Conservation (phyloP, 2,113 vertebrate species). For the sheep (Ovis aries) region DNA sequence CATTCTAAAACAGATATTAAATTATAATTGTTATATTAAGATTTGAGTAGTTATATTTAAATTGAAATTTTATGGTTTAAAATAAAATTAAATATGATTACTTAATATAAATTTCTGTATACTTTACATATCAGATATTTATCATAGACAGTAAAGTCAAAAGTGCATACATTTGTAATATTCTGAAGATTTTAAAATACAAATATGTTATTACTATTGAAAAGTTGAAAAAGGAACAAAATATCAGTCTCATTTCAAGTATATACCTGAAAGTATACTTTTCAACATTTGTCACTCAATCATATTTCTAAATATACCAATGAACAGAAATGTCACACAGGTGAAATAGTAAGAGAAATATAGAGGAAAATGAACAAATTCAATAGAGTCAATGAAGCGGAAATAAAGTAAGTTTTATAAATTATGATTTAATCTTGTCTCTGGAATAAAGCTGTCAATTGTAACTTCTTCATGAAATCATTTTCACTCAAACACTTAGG, state of each 20-base stretch:
- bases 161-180: background rate
- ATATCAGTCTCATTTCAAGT: background rate
- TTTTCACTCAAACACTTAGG: background rate
- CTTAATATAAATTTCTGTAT: background rate
- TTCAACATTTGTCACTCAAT: background rate
- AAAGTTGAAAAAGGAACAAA: background rate
- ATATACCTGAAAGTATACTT: background rate
- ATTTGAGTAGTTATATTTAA: conserved; percentile 20
- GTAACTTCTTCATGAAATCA: background rate
- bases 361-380: background rate
- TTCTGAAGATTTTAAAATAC: background rate
- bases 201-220: background rate
- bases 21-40: background rate
- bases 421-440: background rate
- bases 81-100: conserved; percentile 12
- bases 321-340: background rate
- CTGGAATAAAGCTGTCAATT: background rate
- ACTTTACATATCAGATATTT: background rate
- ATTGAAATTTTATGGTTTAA: background rate
- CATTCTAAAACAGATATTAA: conserved; percentile 31
- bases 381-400: background rate
- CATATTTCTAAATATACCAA: background rate
- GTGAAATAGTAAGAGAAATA: background rate
- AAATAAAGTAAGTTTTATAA: background rate
- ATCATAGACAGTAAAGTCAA: background rate